Conservation (phyloP, 2,888 invertebrate genomes). For the Agriopis leucophaearia region DNA sequence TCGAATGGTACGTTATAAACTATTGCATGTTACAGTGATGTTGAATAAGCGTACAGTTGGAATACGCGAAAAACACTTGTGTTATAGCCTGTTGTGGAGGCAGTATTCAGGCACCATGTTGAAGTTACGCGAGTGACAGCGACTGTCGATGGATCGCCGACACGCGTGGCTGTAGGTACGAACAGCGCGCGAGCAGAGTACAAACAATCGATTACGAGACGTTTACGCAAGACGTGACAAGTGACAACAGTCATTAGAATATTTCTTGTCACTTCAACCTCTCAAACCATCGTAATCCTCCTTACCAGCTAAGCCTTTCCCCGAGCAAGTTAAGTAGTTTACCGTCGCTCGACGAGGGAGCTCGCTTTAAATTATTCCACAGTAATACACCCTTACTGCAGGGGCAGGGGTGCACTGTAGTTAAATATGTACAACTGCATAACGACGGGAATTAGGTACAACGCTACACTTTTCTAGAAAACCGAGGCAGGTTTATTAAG, state of each 20-base stretch:
- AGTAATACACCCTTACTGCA: constrained; percentile 37
- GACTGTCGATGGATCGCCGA: too few relatives aligned
- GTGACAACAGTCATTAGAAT: too few relatives aligned
- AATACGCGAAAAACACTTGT: too few relatives aligned
- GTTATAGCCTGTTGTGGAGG: too few relatives aligned
- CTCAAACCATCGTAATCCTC: not conserved
- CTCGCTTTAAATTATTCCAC: constrained; percentile 42
- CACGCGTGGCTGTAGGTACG: too few relatives aligned
- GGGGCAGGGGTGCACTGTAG: constrained; percentile 7
- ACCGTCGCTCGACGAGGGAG: constrained; percentile 30
- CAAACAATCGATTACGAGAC: too few relatives aligned
- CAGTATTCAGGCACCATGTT: too few relatives aligned
- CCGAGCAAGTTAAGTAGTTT: constrained; percentile 45
- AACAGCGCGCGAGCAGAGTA: too few relatives aligned
- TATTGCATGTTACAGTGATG: too few relatives aligned
- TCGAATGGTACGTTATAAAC: not conserved
- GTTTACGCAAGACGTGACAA: too few relatives aligned
- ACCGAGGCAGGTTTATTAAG: not conserved
- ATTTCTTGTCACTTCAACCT: not conserved
- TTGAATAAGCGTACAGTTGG: too few relatives aligned
- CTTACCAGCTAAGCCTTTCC: constrained; percentile 1
- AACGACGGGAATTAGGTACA: constrained; percentile 27
- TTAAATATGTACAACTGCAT: constrained; percentile 31
- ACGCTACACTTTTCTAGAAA: not conserved
- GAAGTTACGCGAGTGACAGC: too few relatives aligned